phyloP scores from a whole-genome alignment of 2,113 vertebrate species.

The Pedetes capensis region DNA sequence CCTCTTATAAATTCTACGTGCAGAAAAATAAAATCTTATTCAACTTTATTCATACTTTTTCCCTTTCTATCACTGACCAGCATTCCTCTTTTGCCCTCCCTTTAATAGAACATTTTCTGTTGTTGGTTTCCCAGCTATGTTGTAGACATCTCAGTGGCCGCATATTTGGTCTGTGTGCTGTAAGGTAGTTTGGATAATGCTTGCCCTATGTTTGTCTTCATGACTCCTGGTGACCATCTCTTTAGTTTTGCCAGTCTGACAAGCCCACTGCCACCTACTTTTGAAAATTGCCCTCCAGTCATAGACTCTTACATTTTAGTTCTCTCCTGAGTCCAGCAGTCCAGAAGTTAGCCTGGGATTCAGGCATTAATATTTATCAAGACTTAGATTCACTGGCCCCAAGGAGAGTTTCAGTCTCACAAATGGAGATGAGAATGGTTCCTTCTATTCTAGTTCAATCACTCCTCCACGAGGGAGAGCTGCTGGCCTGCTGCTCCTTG shows the following conservation, averaged over 20 bases:
- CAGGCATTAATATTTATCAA: neutral
- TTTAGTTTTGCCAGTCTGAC: neutral
- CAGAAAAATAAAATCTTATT: neutral
- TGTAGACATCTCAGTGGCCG: neutral
- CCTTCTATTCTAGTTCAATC: neutral
- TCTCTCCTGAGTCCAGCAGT: neutral
- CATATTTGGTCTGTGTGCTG: neutral
- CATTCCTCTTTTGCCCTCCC: neutral
- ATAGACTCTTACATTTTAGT: neutral
- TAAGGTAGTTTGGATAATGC: neutral
- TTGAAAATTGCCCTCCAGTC: neutral
- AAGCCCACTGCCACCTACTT: fast-evolving
- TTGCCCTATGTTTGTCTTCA: neutral
- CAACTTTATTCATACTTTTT: neutral
- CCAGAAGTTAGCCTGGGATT: neutral
- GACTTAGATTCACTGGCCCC: neutral
- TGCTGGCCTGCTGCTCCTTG: neutral
- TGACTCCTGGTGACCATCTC: neutral
- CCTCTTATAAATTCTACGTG: neutral
- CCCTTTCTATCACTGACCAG: neutral
- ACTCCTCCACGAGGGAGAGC: neutral
- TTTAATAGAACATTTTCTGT: neutral
- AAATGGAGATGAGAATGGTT: neutral
- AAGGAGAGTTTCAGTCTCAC: fast-evolving
- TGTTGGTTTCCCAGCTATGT: neutral